These are phyloP conservation scores for Tenthredo mesomela DNA, from an alignment of 2,888 invertebrate genomes.

Conservation along the genomic window DNA sequence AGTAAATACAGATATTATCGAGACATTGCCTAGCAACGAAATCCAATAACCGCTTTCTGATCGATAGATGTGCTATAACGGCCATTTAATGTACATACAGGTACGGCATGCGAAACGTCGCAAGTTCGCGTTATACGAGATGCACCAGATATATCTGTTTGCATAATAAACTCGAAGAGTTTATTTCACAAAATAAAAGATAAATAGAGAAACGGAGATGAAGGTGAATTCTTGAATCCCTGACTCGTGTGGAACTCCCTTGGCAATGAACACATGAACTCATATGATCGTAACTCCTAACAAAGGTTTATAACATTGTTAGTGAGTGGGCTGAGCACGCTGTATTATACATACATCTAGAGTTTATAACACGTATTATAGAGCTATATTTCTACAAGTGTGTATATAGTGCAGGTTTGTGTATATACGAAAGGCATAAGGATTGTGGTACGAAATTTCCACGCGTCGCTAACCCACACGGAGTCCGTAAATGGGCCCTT, in stretches of 20 bases:
- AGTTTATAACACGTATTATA: background rate
- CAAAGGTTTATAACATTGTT: conserved; percentile 16
- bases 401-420: background rate
- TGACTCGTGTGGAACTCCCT: conserved; percentile 1
- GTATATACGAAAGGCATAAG: conserved; percentile 3
- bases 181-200: background rate
- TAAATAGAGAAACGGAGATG: background rate
- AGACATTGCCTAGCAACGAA: conserved; percentile 75
- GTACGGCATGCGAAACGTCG: background rate
- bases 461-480: conserved; percentile 23
- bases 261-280: conserved; percentile 17
- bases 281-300: conserved; percentile 14
- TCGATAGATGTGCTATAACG: conserved; percentile 72
- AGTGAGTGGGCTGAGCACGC: conserved; percentile 17
- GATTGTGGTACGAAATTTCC: conserved; percentile 20
- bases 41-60: conserved; percentile 71
- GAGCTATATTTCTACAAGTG: background rate
- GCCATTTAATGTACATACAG: background rate
- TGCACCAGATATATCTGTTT: background rate
- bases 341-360: background rate
- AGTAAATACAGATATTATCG: conserved; percentile 64
- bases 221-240: background rate
- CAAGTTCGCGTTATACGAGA: background rate
- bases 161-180: background rate
- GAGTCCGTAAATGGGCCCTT: conserved; percentile 1